Conservation (phyloP, 2,113 vertebrate species). For the Eira barbara region DNA sequence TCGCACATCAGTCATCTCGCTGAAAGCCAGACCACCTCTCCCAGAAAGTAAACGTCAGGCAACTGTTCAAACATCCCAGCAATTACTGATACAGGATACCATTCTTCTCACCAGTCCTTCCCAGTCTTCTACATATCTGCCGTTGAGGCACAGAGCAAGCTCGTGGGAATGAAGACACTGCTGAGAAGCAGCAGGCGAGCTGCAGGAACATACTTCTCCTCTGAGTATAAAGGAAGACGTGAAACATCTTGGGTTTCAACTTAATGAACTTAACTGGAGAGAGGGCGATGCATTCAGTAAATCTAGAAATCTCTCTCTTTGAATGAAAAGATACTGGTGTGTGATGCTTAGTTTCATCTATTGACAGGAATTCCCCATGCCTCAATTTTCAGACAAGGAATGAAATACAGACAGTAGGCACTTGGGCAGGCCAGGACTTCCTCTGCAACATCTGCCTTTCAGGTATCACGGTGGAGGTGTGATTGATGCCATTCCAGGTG, state of each 20-base stretch:
- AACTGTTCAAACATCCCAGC: background rate
- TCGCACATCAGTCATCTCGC: background rate
- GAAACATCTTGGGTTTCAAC: background rate
- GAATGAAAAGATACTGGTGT: background rate
- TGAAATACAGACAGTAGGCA: background rate
- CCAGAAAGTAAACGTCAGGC: background rate
- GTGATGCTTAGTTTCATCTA: background rate
- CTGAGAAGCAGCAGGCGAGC: rapidly evolving
- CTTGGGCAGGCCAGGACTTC: background rate
- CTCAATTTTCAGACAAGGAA: background rate
- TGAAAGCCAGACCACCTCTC: background rate
- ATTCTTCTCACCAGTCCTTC: background rate
- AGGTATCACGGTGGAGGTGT: background rate
- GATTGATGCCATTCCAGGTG: background rate
- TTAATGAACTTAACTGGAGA: background rate
- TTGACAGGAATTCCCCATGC: background rate
- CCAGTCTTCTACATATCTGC: background rate
- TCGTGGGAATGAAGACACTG: background rate
- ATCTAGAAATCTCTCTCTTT: background rate
- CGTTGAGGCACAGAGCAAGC: background rate
- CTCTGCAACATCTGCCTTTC: background rate
- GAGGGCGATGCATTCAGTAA: background rate
- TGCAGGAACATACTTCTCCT: rapidly evolving
- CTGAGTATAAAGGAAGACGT: rapidly evolving
- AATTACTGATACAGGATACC: background rate